Evolutionary conservation across 2,888 invertebrate genomes (phyloP), one percentile per base, ranked within the genome.

Genomic region (Odontocolon sp.): DNA sequence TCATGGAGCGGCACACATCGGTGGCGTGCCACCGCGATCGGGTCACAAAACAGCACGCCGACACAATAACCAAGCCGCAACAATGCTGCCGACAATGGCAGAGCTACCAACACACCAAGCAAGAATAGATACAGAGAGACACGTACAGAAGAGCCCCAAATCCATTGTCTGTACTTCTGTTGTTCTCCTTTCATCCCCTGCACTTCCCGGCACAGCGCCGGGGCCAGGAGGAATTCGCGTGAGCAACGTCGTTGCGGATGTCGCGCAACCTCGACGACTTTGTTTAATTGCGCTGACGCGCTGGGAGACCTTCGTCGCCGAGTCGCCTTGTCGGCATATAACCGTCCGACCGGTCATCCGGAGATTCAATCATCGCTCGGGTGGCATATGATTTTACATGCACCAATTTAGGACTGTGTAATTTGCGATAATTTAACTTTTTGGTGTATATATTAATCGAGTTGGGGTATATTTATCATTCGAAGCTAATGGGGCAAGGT

Each of bases 81-180:
- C 86, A 86, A 85, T 86, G 81, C 85, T 70, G 66, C 28, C 52
- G 59, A 72, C 66, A 66, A 72, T 72, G 31, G 66, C 57, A 33
- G 38, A 61, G 66, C 47, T 50, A 54, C 56, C 72, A 64, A 69
- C 72, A 66, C 68, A 71, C 42, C 64, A 16, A 52, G 21, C 14
- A 42, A 67, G 38, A 66, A 67, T 9, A 50, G 28, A 31, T 8
- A 31, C 18, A 69, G 14, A 45, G 71, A 40, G 56, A 57, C 28
- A 40, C 56, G 54, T 56, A 71, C 56, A 16, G 40, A 52, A 72
- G 59, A 33, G 45, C 18, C 23, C 85, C 84, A 84, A 87, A 87
- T 85, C 87, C 80, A 88, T 89, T 88, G 88, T 88, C 86, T 85
- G 85, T 85, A 83, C 86, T 84, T 86, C 85, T 86, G 86, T 87